Evolutionary conservation across 1,140 invertebrate genomes (phyloP).

Genomic region (Octopus bimaculoides): DNA sequence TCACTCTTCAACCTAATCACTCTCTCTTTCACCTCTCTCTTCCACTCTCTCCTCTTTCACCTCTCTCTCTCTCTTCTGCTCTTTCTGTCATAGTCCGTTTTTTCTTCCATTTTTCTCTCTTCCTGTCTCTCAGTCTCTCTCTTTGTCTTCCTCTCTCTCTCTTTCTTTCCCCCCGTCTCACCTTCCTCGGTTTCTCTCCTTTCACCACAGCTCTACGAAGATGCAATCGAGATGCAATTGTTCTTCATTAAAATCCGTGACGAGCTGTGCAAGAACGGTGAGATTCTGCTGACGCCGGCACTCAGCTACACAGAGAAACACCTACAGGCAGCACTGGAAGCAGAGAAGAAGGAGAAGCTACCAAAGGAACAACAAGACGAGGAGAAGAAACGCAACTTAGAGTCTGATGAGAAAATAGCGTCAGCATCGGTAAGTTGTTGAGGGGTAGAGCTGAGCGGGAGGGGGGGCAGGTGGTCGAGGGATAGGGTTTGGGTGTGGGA

Average conservation of each 20-base stretch:
- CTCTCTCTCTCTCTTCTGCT: too few species aligned
- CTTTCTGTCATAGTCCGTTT: too few species aligned
- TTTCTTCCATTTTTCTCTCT: too few species aligned
- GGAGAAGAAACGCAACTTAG: slow-evolving; percentile 64
- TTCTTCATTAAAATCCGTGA: slow-evolving; percentile 78
- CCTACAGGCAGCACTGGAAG: slow-evolving; percentile 66
- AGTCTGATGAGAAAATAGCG: slow-evolving; percentile 19
- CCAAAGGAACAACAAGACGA: slow-evolving; percentile 71
- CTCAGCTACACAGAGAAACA: slow-evolving; percentile 69
- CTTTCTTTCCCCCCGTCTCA: too few species aligned
- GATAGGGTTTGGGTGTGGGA: not conserved
- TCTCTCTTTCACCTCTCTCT: too few species aligned
- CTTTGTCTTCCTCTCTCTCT: too few species aligned
- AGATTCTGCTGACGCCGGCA: slow-evolving; percentile 82
- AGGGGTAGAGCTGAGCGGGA: not conserved
- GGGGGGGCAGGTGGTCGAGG: slow-evolving; percentile 12
- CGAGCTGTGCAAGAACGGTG: slow-evolving; percentile 65
- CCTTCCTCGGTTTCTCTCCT: too few species aligned
- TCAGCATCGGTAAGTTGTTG: not conserved
- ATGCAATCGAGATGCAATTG: slow-evolving; percentile 88
- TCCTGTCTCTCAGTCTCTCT: too few species aligned
- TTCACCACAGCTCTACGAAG: slow-evolving; percentile 76
- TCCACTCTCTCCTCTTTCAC: too few species aligned
- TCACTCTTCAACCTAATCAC: too few species aligned
- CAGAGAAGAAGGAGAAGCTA: slow-evolving; percentile 74